Conservation (phyloP, 2,797 vertebrate species). For the Lerista edwardsae region DNA sequence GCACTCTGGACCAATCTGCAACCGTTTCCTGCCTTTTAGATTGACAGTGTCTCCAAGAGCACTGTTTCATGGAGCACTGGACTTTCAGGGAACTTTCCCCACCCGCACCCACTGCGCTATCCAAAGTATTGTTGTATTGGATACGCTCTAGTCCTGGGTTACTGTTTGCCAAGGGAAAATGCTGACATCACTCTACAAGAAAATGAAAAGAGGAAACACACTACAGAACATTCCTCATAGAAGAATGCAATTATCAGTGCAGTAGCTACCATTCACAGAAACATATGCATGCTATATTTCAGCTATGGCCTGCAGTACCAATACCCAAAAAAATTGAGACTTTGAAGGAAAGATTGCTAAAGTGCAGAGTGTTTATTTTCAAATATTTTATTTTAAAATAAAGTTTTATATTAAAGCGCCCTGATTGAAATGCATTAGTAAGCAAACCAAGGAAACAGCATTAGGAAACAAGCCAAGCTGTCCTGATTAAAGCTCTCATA, state of each 20-base stretch:
- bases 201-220: constrained; percentile 17
- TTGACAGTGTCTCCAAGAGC: too few species aligned
- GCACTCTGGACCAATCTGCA: too few species aligned
- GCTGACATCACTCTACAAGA: background rate
- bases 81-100: too few species aligned
- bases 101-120: too few species aligned
- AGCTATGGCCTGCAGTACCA: constrained; percentile 17
- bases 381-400: constrained; percentile 4
- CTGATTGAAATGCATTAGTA: constrained; percentile 23
- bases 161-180: background rate
- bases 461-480: background rate
- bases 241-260: background rate
- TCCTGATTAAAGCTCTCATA: background rate
- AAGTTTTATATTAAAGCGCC: constrained; percentile 29
- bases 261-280: constrained; percentile 34
- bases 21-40: too few species aligned
- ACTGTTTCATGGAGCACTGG: too few species aligned
- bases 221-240: background rate
- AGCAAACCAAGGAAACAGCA: background rate
- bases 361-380: constrained; percentile 6
- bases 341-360: background rate
- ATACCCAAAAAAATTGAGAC: constrained; percentile 28
- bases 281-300: constrained; percentile 28
- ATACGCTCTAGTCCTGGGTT: background rate
- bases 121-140: background rate